Conservation (phyloP, 2,113 vertebrate species). For the Gyps fulvus region DNA sequence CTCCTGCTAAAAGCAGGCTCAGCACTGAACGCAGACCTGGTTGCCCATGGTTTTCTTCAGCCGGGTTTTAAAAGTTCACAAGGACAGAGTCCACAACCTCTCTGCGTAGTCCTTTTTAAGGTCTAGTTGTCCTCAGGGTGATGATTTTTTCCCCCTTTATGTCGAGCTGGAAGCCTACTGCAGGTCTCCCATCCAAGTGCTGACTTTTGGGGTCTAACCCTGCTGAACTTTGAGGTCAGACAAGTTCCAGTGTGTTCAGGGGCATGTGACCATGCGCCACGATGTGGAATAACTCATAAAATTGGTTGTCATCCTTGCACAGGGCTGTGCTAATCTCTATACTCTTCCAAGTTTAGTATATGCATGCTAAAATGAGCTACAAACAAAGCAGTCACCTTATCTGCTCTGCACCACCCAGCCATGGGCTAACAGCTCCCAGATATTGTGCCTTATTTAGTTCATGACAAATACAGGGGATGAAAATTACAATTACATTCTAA, state of each 20-base stretch:
- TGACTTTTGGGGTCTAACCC: not conserved
- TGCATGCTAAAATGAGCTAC: not conserved
- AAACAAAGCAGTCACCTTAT: not conserved
- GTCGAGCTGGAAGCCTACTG: not conserved
- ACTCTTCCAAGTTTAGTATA: not conserved
- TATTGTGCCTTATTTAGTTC: not conserved
- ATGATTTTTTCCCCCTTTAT: not conserved
- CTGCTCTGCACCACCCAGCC: not conserved
- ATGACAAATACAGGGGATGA: not conserved
- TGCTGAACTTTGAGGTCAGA: not conserved
- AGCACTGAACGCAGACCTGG: not conserved
- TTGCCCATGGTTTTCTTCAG: not conserved
- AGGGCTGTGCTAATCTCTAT: not conserved
- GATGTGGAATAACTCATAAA: not conserved
- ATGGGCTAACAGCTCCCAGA: not conserved
- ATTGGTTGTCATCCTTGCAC: not conserved
- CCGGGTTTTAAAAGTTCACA: accelerated
- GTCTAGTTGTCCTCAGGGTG: not conserved
- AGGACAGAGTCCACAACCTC: not conserved
- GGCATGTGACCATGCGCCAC: accelerated
- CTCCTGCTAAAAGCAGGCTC: not conserved
- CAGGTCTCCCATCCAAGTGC: not conserved
- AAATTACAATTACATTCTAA: not conserved
- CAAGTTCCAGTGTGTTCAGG: not conserved
- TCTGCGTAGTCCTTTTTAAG: not conserved